Evolutionary conservation across 1,140 invertebrate species (phyloP), one percentile per base, ranked within the genome.

Genomic region (Pissodes strobi): DNA sequence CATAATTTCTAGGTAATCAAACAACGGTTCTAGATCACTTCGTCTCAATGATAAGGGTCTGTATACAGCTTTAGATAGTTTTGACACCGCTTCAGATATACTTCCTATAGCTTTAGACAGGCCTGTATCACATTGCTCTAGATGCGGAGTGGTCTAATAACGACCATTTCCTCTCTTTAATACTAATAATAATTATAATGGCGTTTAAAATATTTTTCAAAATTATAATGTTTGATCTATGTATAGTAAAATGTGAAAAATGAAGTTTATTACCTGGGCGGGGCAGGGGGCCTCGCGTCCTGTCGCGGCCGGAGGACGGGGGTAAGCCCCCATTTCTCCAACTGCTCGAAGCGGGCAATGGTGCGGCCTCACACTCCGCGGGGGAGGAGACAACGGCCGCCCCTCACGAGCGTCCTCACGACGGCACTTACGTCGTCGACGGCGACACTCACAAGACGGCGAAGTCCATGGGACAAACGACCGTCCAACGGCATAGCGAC

Each of bases 261-360:
- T n/a, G n/a, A n/a, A n/a, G n/a, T n/a, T n/a, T n/a, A n/a, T 69
- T 87, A 87, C 85, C 86, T 87, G 80, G 84, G 82, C 76, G 86
- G 86, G 78, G 84, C 86, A 77, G 82, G 87, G 88, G 88, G 90
- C 87, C 85, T 81, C 83, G 88, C 88, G 85, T 92, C 91, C 89
- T 92, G 90, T 86, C 90, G 90, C 87, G 91, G 91, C 85, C 88
- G 90, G 86, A 93, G 89, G 88, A 93, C 91, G 88, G 92, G 91
- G 86, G 91, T 92, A 83, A 93, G 89, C 88, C 92, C 91, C 92
- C 91, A 94, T 92, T 91, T 91, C 85, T 93, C 92, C 83, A 92
- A 88, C 83, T 93, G 91, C 87, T 93, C 91, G 89, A 93, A 90
- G 84, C 91, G 90, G 86, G 91, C 91, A 94, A 94, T 94, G 88